Base-by-base conservation (phyloP, 2,888 invertebrate species). In the Adelphocoris suturalis region DNA sequence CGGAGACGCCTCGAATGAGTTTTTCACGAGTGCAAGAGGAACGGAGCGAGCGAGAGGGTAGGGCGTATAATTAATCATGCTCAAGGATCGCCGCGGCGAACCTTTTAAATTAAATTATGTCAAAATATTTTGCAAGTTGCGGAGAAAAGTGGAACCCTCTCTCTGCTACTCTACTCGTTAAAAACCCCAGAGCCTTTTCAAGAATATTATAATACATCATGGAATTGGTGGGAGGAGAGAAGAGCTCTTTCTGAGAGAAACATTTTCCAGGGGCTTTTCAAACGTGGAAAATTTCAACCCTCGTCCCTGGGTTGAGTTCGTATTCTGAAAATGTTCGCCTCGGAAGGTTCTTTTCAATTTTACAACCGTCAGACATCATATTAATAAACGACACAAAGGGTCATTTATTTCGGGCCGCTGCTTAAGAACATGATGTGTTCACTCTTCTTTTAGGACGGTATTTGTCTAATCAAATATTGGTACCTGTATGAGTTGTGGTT, bases 61-160 rank as follows among this genome's bases (percentile, higher is more conserved):
- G 48, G 48, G n/a, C 14, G 57, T 28, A 37, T 85, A 85, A 85
- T 85, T 85, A 85, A 85, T 85, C 85, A 85, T 61, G 61, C 85
- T 85, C 85, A 61, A 85, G 85, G 85, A 85, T 85, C 85, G 28
- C 27, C 55, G 16, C 14, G 28, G 46, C 61, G 85, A 61, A 28
- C 85, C 85, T 57, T 57, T 85, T 61, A 61, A 85, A 85, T 61
- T 85, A 85, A 85, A 85, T 85, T 61, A 85, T 61, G 85, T 85
- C 85, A 85, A 85, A 85, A 85, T 85, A 85, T 47, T 85, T 61
- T 85, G 55, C 55, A 14, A 11, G 84, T 28, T 14, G 23, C 27
- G 14, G 52, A 48, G 27, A 78, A 78, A 78, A 46, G 78, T 78
- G 46, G 78, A 46, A 14, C 46, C 14, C 19, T 16, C 84, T 57